These are phyloP conservation scores for Xenus cinereus DNA, from an alignment of 2,113 vertebrate genomes.

Conservation along the genomic window DNA sequence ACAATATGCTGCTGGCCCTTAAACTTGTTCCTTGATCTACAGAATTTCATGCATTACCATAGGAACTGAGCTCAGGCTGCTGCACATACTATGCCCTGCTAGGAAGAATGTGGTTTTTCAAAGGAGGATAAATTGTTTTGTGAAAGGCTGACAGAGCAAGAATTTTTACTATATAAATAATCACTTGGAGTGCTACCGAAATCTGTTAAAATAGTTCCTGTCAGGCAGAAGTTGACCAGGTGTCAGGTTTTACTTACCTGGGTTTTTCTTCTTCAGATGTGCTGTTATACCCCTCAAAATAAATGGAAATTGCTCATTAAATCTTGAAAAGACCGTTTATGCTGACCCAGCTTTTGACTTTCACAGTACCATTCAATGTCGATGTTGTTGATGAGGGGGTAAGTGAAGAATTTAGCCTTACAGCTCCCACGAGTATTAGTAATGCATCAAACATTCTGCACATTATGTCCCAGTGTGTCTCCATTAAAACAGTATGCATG, in stretches of 20 bases:
- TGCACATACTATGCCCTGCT: neutral
- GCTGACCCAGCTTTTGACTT: neutral
- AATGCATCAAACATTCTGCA: neutral
- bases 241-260: neutral
- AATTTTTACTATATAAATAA: neutral
- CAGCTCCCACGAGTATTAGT: neutral
- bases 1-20: neutral
- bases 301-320: conserved; percentile 11
- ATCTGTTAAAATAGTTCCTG: neutral
- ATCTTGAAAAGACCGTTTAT: neutral
- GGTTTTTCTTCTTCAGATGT: neutral
- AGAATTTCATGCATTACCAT: neutral
- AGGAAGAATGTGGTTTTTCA: neutral
- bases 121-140: neutral
- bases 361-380: neutral
- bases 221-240: neutral
- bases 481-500: neutral
- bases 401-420: neutral
- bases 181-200: neutral
- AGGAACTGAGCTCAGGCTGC: neutral
- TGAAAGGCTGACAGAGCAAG: neutral
- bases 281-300: neutral
- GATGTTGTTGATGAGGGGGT: neutral
- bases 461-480: neutral
- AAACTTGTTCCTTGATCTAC: neutral